Conservation (phyloP, 2,888 invertebrate species). For the Diarsia dahlii region DNA sequence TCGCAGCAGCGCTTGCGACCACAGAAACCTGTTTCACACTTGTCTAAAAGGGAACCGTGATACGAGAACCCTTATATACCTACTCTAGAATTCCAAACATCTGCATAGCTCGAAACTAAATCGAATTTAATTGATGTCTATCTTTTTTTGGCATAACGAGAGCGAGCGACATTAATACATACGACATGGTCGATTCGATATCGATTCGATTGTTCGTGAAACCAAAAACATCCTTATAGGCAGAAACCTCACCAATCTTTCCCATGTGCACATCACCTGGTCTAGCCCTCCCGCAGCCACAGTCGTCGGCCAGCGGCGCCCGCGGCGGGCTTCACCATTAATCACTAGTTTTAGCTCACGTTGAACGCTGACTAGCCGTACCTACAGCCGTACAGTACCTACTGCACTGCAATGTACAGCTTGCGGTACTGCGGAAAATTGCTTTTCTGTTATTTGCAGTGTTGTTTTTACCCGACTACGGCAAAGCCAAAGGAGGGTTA, state of each 20-base stretch:
- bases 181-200: too few relatives aligned
- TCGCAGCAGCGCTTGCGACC: neutral
- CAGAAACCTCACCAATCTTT: constrained; percentile 11
- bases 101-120: too few relatives aligned
- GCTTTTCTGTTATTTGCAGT: constrained; percentile 60
- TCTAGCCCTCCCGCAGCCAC: constrained; percentile 69
- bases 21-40: neutral
- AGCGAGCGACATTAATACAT: too few relatives aligned
- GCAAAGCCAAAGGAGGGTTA: too few relatives aligned
- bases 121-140: too few relatives aligned
- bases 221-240: constrained; percentile 24
- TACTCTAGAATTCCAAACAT: neutral
- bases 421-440: constrained; percentile 63
- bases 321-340: constrained; percentile 86
- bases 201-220: too few relatives aligned
- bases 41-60: neutral
- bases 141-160: too few relatives aligned
- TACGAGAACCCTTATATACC: neutral
- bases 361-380: constrained; percentile 74
- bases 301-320: constrained; percentile 85
- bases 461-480: constrained; percentile 12
- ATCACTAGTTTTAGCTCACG: constrained; percentile 87
- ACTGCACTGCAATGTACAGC: constrained; percentile 68
- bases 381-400: constrained; percentile 63
- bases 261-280: constrained; percentile 23